Conservation (phyloP, 2,113 vertebrate species). For the Catagonus wagneri region DNA sequence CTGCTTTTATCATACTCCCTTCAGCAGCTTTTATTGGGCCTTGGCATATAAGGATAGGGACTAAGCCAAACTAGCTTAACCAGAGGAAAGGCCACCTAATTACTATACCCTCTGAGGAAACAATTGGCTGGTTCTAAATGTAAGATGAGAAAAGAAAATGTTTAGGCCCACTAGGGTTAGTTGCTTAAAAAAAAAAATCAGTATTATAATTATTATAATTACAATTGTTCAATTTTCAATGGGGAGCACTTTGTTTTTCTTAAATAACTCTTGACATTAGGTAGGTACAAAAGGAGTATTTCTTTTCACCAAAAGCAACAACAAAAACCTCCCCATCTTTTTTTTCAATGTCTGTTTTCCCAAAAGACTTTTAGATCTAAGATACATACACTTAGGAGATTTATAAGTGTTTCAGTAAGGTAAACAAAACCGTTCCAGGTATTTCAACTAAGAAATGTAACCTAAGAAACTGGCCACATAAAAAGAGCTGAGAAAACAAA, state of each 20-base stretch:
- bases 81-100: background rate
- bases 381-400: background rate
- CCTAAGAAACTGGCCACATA: background rate
- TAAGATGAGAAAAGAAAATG: background rate
- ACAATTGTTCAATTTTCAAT: background rate
- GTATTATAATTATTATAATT: background rate
- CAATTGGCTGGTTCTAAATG: background rate
- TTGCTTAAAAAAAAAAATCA: background rate
- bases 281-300: background rate
- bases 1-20: background rate
- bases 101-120: background rate
- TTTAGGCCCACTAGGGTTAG: background rate
- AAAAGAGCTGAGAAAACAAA: background rate
- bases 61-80: background rate
- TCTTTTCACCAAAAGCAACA: background rate
- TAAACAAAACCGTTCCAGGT: background rate
- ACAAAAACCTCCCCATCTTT: background rate
- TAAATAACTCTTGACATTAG: background rate
- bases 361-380: background rate
- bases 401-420: background rate
- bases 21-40: background rate
- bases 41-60: background rate
- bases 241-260: background rate
- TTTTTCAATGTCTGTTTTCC: background rate
- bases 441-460: constrained; percentile 32